These are phyloP conservation scores for Pelobates fuscus DNA, from an alignment of 2,113 vertebrate genomes.

Conservation along the genomic window DNA sequence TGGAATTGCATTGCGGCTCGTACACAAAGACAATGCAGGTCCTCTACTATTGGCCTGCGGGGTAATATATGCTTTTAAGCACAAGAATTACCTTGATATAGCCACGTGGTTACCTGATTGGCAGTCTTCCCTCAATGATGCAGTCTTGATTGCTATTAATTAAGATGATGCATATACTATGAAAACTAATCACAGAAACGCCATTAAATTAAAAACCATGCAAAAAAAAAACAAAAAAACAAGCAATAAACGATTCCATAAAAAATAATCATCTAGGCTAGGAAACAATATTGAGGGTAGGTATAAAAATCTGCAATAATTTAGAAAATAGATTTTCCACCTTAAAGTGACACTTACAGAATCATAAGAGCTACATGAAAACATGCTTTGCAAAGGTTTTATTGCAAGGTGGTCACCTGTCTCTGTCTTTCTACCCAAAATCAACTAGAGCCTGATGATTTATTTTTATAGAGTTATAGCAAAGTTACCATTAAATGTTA, in stretches of 20 bases:
- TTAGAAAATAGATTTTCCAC: not conserved
- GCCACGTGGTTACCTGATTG: not conserved
- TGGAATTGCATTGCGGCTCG: not conserved
- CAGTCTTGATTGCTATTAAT: conserved; percentile 30
- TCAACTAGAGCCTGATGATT: too few species aligned
- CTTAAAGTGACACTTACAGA: too few species aligned
- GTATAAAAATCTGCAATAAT: not conserved
- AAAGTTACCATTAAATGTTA: too few species aligned
- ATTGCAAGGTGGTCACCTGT: too few species aligned
- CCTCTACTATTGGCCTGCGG: not conserved
- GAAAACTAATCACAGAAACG: conserved; percentile 11
- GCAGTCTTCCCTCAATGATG: conserved; percentile 5
- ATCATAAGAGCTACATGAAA: too few species aligned
- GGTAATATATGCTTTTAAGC: conserved; percentile 15
- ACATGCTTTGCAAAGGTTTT: too few species aligned
- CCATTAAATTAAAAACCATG: conserved; percentile 22
- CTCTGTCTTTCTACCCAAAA: too few species aligned
- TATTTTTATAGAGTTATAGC: too few species aligned
- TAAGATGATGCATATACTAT: conserved; percentile 17
- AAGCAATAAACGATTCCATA: not conserved
- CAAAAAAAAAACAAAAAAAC: conserved; percentile 10
- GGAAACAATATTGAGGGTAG: not conserved
- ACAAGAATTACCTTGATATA: not conserved
- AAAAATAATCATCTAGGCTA: not conserved
- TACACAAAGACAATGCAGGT: not conserved